These are phyloP conservation scores for Xiphorhynchus elegans DNA, from an alignment of 2,113 vertebrate species.

Conservation along the genomic window DNA sequence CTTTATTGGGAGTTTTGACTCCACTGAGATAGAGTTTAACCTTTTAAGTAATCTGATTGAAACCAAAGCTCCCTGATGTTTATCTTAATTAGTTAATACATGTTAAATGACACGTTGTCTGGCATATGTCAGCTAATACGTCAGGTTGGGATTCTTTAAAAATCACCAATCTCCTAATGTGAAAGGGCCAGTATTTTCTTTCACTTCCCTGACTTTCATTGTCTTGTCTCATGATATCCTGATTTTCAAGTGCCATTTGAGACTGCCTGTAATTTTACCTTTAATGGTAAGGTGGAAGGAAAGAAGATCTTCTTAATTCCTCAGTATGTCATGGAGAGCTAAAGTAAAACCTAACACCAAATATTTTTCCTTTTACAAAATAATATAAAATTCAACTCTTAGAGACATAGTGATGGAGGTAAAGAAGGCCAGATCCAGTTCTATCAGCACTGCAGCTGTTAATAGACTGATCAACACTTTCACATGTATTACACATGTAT, in stretches of 20 bases:
- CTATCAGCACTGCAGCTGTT: background rate
- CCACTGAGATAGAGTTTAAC: background rate
- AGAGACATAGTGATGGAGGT: background rate
- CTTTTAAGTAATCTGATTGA: slow-evolving; percentile 47
- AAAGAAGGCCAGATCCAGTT: background rate
- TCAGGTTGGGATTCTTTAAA: background rate
- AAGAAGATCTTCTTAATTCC: background rate
- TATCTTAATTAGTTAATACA: slow-evolving; percentile 21
- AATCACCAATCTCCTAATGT: background rate
- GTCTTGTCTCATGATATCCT: background rate
- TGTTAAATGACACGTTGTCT: background rate
- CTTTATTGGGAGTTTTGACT: background rate
- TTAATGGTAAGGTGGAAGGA: background rate
- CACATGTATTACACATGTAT: background rate
- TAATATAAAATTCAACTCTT: background rate
- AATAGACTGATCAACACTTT: background rate
- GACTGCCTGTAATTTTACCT: background rate
- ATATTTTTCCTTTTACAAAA: background rate
- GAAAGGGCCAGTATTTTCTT: background rate
- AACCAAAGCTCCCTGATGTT: slow-evolving; percentile 23
- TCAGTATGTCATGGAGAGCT: background rate
- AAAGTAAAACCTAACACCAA: background rate
- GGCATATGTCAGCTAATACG: background rate
- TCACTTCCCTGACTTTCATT: background rate
- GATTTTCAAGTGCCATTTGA: background rate